Evolutionary conservation across 1,140 invertebrate species (phyloP), one percentile per base, ranked within the genome.

Genomic region (Pseudomyrmex dendroicus): DNA sequence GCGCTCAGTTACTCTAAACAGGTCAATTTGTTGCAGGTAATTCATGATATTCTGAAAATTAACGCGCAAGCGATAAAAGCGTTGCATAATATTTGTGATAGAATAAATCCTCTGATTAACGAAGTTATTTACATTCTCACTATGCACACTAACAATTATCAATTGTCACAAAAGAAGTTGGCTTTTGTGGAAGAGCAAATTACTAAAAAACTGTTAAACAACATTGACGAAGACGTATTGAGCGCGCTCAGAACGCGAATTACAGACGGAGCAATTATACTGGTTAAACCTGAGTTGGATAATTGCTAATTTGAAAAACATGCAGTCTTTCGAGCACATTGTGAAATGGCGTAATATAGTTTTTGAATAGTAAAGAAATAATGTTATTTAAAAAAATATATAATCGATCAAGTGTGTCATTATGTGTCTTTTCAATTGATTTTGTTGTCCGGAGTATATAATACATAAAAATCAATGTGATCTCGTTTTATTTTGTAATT

Each of bases 21-120:
- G 76, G 52, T 63, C 13, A 72, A 61, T 64, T 70, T 89, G 35
- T 91, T 93, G 82, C 62, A 93, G 92, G 76, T 93, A 61, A 61
- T 93, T 50, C 77, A 82, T 2, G 90, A 93, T 73, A 68, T 93
- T 10, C 73, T 93, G 13, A 85, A 86, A 2, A 76, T 92, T 17
- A 82, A 92, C 72, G 52, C 86, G 17, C 63, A 89, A 44, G 90
- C 91, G 10, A 76, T 93, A n/a, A 84, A 74, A 85, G 88, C 89
- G 25, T 91, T 94, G 56, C 93, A 94, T 68, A 89, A 90, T 85
- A 87, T 94, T 15, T 93, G 91, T 61, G 93, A 94, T 67, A 89
- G 68, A 46, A 46, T 89, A 54, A 92, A 89, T 61, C 92, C 93
- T 10, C 67, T 93, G 5, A 87, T 93, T 9, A 62, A 52, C 77